These are phyloP conservation scores for Ictidomys tridecemlineatus DNA, from an alignment of 2,113 vertebrate genomes.

Conservation along the genomic window DNA sequence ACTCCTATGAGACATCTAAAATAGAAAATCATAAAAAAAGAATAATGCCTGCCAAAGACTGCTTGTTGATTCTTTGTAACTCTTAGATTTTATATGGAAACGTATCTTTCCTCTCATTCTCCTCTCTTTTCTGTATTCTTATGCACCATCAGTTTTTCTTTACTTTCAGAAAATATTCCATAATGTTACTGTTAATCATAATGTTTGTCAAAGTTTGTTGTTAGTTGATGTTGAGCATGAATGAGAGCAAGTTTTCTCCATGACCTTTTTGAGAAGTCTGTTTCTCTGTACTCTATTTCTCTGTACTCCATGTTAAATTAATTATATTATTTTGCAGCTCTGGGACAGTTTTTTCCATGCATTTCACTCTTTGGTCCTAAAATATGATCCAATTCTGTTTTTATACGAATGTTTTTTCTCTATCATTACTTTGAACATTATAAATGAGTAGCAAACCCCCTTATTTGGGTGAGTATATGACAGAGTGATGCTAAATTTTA, in stretches of 20 bases:
- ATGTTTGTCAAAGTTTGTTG: background rate
- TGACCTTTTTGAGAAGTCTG: background rate
- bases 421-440: background rate
- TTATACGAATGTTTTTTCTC: background rate
- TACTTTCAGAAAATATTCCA: background rate
- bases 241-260: background rate
- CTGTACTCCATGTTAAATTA: background rate
- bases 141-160: background rate
- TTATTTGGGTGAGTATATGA: background rate
- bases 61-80: background rate
- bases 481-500: background rate
- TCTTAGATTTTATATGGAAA: constrained; percentile 7
- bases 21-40: background rate
- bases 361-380: background rate
- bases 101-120: background rate
- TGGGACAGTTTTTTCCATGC: background rate
- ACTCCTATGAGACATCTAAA: background rate
- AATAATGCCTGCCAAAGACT: background rate
- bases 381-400: background rate
- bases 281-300: background rate
- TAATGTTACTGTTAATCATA: background rate
- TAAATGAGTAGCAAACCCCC: background rate
- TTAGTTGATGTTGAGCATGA: background rate
- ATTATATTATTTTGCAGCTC: background rate
- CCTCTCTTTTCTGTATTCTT: background rate